Evolutionary conservation across 2,113 vertebrate species (phyloP).

Genomic region (Noctilio leporinus): DNA sequence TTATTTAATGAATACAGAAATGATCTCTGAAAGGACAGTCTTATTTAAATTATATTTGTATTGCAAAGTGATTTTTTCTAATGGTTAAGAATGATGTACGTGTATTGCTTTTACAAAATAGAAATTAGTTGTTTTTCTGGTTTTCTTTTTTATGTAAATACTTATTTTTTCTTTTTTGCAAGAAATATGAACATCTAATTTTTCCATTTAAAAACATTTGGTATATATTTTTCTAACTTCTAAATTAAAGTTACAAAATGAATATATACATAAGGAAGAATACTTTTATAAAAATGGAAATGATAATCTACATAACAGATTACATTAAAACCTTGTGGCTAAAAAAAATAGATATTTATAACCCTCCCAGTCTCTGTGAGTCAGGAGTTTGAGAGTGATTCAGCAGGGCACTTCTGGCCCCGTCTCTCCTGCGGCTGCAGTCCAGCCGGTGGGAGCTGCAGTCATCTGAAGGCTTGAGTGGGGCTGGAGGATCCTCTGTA

Average conservation of each 20-base stretch:
- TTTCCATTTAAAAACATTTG: not conserved
- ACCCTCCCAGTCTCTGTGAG: not conserved
- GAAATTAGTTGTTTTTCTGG: not conserved
- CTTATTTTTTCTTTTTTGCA: not conserved
- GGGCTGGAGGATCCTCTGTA: not conserved
- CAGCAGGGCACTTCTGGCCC: not conserved
- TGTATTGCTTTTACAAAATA: slow-evolving; percentile 13
- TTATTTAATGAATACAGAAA: too few species aligned
- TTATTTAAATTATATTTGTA: slow-evolving; percentile 23
- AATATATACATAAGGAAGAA: not conserved
- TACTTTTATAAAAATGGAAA: not conserved
- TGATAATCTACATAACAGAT: not conserved
- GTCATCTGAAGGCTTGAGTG: not conserved
- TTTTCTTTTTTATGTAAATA: not conserved
- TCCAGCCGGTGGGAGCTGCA: not conserved
- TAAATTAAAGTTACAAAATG: not conserved
- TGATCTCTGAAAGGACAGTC: too few species aligned
- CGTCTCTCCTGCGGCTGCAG: not conserved
- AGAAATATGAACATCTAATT: not conserved
- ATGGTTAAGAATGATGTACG: not conserved
- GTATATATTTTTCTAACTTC: not conserved
- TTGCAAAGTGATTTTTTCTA: slow-evolving; percentile 40
- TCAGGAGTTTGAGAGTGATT: not conserved
- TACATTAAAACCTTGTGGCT: not conserved
- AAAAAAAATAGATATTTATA: not conserved